phyloP scores from a whole-genome alignment of 2,113 vertebrate genomes.

The Cavia aperea region DNA sequence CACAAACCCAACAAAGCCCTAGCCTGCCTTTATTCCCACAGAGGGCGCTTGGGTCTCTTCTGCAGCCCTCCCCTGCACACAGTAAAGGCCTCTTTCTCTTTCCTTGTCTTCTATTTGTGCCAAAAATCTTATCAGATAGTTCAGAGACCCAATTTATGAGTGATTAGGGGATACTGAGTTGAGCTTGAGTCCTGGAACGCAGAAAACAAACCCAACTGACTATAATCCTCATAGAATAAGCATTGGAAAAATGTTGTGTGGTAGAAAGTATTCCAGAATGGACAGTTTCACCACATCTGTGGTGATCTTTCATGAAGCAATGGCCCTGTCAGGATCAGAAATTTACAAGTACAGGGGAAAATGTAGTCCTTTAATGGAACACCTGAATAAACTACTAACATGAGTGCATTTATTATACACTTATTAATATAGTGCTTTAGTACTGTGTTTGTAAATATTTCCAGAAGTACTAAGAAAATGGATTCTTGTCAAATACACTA shows the following conservation, averaged over 20 bases:
- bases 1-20: too few relatives aligned
- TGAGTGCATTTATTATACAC: neutral
- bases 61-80: too few relatives aligned
- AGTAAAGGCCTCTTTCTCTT: too few relatives aligned
- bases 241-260: neutral
- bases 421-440: neutral
- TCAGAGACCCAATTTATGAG: neutral
- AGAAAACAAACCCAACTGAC: neutral
- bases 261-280: neutral
- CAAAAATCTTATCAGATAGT: neutral
- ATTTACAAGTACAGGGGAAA: neutral
- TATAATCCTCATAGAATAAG: neutral
- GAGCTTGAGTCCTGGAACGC: neutral
- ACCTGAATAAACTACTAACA: neutral
- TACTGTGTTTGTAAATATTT: neutral
- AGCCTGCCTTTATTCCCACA: too few relatives aligned
- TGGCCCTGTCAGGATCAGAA: neutral
- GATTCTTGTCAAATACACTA: neutral
- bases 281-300: neutral
- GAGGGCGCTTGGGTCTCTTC: too few relatives aligned
- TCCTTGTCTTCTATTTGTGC: too few relatives aligned
- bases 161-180: neutral
- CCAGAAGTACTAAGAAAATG: neutral
- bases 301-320: neutral
- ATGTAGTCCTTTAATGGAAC: neutral